phyloP scores from a whole-genome alignment of 2,888 invertebrate genomes.

The Andrena dorsata region DNA sequence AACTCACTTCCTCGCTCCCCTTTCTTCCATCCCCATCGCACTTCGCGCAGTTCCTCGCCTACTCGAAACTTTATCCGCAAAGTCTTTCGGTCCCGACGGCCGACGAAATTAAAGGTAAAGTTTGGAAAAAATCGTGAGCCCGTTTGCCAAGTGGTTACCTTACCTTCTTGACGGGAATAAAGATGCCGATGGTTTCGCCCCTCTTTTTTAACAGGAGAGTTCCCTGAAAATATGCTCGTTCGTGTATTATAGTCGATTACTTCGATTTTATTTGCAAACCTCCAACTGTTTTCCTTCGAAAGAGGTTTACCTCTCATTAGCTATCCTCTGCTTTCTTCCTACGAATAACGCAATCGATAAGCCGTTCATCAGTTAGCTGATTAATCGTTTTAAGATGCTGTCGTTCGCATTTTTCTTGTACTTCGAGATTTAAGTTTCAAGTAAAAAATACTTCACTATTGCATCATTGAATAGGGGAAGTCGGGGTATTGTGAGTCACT shows the following conservation, averaged over 20 bases:
- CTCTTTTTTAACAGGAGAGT: neutral
- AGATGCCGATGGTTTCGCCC: conserved; percentile 13
- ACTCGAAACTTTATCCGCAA: conserved; percentile 66
- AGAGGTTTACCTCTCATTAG: too few species aligned
- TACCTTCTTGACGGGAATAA: conserved; percentile 30
- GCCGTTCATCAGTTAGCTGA: too few species aligned
- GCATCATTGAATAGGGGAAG: too few species aligned
- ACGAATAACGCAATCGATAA: too few species aligned
- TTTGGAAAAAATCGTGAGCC: conserved; percentile 49
- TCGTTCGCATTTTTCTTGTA: too few species aligned
- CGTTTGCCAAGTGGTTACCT: conserved; percentile 38
- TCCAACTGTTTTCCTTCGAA: neutral
- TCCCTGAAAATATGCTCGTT: neutral
- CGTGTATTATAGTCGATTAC: neutral
- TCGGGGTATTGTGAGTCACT: too few species aligned
- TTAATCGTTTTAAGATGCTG: too few species aligned
- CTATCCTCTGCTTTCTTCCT: too few species aligned
- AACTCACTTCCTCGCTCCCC: conserved; percentile 19
- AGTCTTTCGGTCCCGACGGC: conserved; percentile 61
- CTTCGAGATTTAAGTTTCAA: too few species aligned
- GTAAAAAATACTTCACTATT: too few species aligned
- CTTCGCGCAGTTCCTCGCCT: conserved; percentile 48
- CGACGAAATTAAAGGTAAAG: conserved; percentile 58
- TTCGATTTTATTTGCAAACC: neutral
- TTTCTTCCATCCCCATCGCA: conserved; percentile 17